phyloP scores from a whole-genome alignment of 2,113 vertebrate genomes.

The Chaetodon trifascialis region DNA sequence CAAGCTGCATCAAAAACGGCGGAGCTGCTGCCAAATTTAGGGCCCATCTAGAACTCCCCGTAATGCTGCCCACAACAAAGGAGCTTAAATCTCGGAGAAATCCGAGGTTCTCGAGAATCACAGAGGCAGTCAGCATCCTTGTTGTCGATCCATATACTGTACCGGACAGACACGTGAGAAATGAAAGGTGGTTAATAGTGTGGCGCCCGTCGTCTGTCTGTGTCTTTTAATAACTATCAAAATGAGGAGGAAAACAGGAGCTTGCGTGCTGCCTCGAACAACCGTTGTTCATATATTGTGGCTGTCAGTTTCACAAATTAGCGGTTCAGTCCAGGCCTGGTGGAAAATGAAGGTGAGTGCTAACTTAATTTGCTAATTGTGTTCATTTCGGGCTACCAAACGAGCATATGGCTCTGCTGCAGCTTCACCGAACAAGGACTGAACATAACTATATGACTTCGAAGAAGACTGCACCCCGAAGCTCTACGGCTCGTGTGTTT shows the following conservation, averaged over 20 bases:
- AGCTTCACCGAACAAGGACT: slow-evolving; percentile 12
- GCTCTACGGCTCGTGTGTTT: background rate
- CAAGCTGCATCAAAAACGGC: slow-evolving; percentile 24
- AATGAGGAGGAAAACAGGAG: background rate
- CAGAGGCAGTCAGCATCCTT: background rate
- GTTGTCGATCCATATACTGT: background rate
- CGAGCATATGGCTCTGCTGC: slow-evolving; percentile 21
- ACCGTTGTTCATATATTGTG: background rate
- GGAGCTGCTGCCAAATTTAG: slow-evolving; percentile 42
- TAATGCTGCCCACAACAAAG: slow-evolving; percentile 52
- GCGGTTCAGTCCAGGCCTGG: slow-evolving; percentile 23
- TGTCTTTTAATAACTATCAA: background rate
- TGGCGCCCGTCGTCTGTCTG: background rate
- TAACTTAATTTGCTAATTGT: slow-evolving; percentile 62
- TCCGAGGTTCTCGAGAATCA: slow-evolving; percentile 25
- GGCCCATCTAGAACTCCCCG: slow-evolving; percentile 15
- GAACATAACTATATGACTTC: background rate
- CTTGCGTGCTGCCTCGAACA: background rate
- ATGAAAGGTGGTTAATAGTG: background rate
- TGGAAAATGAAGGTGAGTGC: slow-evolving; percentile 18
- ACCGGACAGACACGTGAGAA: background rate
- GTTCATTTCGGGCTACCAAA: slow-evolving; percentile 36
- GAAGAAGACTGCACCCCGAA: background rate
- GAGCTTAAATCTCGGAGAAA: slow-evolving; percentile 22
- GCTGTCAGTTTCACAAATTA: slow-evolving; percentile 21